phyloP scores from a whole-genome alignment of 2,113 vertebrate genomes.

The Thamnophis sirtalis region DNA sequence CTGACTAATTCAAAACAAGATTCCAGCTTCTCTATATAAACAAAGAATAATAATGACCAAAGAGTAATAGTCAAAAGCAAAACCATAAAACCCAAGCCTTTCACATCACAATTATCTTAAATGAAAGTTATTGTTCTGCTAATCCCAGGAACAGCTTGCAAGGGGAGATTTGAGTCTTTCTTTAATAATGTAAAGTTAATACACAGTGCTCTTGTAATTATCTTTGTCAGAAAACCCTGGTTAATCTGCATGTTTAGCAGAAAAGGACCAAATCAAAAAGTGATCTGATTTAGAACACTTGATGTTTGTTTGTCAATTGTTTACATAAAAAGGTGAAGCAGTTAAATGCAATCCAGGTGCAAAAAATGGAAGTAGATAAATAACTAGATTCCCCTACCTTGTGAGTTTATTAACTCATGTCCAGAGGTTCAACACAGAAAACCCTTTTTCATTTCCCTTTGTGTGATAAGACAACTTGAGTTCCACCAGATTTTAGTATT shows the following conservation, averaged over 20 bases:
- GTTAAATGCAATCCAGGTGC: constrained; percentile 61
- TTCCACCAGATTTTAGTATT: neutral
- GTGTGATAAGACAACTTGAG: neutral
- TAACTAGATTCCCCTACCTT: neutral
- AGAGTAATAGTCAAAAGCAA: constrained; percentile 34
- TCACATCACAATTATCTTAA: constrained; percentile 73
- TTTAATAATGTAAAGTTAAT: constrained; percentile 81
- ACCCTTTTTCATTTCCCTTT: neutral
- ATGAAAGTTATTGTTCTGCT: constrained; percentile 82
- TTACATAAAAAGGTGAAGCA: constrained; percentile 61
- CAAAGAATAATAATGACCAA: constrained; percentile 29
- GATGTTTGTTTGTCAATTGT: constrained; percentile 63
- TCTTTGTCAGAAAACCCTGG: constrained; percentile 72
- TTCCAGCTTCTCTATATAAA: constrained; percentile 15
- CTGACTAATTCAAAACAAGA: constrained; percentile 27
- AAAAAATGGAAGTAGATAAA: constrained; percentile 54
- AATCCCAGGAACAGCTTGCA: constrained; percentile 78
- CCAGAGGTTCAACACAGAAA: neutral
- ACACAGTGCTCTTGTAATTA: constrained; percentile 74
- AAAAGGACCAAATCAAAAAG: constrained; percentile 56
- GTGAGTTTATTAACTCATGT: neutral
- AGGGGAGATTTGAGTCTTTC: constrained; percentile 78
- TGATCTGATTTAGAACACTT: constrained; percentile 51
- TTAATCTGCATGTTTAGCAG: constrained; percentile 70
- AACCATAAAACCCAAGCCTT: constrained; percentile 44